These are phyloP conservation scores for Lampris incognitus DNA, from an alignment of 2,113 vertebrate genomes.

Conservation along the genomic window DNA sequence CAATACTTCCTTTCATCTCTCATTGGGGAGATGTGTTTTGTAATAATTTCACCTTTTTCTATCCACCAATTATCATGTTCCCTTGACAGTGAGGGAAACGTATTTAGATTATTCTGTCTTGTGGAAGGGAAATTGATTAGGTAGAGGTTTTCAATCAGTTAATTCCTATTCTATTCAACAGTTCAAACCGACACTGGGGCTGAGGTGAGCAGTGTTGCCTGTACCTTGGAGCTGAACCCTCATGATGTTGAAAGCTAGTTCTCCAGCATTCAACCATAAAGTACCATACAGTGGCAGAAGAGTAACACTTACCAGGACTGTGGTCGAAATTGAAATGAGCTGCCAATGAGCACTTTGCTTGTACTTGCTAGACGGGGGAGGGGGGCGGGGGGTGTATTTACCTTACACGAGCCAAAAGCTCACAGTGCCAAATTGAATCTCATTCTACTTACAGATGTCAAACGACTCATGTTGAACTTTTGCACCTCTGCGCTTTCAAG, in stretches of 20 bases:
- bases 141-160: conserved; percentile 66
- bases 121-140: conserved; percentile 58
- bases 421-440: too few relatives aligned
- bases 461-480: too few relatives aligned
- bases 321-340: conserved; percentile 3
- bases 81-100: conserved; percentile 44
- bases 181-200: not conserved
- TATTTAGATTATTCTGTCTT: conserved; percentile 47
- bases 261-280: conserved; percentile 2
- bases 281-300: not conserved
- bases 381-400: too few relatives aligned
- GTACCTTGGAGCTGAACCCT: conserved; percentile 58
- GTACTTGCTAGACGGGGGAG: too few relatives aligned
- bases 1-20: conserved; percentile 27
- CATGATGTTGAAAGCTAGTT: conserved; percentile 58
- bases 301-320: conserved; percentile 31
- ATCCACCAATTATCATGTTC: conserved; percentile 6
- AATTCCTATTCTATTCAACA: conserved; percentile 61
- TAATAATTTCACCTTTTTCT: too few relatives aligned
- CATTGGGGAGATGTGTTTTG: not conserved
- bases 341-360: too few relatives aligned
- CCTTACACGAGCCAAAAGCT: too few relatives aligned
- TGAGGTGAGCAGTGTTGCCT: conserved; percentile 28
- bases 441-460: too few relatives aligned
- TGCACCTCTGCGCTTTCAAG: too few relatives aligned